phyloP scores from a whole-genome alignment of 2,113 vertebrate genomes.

The Phoenicopterus ruber region DNA sequence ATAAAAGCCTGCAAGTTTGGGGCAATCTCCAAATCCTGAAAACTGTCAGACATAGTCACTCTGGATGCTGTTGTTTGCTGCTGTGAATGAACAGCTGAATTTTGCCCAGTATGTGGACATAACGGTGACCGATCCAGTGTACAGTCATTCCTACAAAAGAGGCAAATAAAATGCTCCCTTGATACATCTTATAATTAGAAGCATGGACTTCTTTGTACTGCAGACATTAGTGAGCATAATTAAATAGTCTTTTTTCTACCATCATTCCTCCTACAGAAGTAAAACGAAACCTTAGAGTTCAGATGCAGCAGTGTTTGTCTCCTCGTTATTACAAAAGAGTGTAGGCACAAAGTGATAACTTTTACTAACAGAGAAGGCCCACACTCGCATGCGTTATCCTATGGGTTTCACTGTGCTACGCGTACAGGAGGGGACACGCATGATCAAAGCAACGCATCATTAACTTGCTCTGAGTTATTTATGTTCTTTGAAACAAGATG shows the following conservation, averaged over 20 bases:
- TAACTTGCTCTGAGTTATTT: conserved; percentile 49
- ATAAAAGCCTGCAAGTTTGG: background rate
- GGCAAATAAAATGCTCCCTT: background rate
- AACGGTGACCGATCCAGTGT: background rate
- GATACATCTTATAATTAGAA: background rate
- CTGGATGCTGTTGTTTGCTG: background rate
- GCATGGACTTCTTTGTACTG: background rate
- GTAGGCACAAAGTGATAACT: background rate
- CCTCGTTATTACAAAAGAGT: background rate
- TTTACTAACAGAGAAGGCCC: background rate
- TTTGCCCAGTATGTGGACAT: background rate
- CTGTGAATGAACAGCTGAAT: background rate
- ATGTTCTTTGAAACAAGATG: conserved; percentile 49
- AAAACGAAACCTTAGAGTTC: background rate
- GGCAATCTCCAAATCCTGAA: background rate
- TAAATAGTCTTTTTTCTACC: background rate
- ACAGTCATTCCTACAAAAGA: background rate
- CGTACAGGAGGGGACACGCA: background rate
- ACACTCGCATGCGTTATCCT: background rate
- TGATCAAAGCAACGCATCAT: conserved; percentile 21
- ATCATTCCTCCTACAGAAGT: background rate
- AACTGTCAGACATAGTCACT: background rate
- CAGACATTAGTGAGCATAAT: background rate
- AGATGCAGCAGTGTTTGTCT: background rate
- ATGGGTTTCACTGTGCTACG: background rate